Conservation (phyloP, 2,113 vertebrate genomes). For the Erpornis zantholeuca region DNA sequence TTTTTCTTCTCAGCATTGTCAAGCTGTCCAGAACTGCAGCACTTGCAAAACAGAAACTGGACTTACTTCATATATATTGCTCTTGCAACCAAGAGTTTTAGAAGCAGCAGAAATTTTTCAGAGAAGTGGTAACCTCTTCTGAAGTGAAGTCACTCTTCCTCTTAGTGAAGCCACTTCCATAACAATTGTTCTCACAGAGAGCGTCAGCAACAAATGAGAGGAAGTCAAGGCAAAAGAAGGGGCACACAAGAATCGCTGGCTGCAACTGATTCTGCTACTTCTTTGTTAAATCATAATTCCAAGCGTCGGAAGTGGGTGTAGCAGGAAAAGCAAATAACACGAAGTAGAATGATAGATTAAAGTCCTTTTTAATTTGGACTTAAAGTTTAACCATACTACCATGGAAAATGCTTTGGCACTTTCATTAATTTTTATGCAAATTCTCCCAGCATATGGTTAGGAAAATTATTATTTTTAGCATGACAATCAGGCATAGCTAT, state of each 20-base stretch:
- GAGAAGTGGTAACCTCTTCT: background rate
- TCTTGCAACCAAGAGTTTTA: background rate
- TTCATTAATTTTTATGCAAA: background rate
- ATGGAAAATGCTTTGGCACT: background rate
- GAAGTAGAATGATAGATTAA: background rate
- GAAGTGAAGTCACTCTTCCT: background rate
- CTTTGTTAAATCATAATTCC: slow-evolving; percentile 48
- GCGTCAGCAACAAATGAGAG: background rate
- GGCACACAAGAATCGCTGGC: slow-evolving; percentile 20
- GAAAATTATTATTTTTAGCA: slow-evolving; percentile 1
- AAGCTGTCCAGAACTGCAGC: background rate
- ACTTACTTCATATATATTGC: background rate
- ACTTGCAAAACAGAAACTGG: background rate
- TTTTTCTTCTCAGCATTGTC: background rate
- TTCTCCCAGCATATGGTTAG: background rate
- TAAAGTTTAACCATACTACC: background rate
- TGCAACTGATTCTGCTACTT: background rate
- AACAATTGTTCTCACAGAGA: slow-evolving; percentile 6
- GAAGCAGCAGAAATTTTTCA: background rate
- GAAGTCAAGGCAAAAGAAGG: slow-evolving; percentile 45
- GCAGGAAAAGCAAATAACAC: slow-evolving; percentile 54
- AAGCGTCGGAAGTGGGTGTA: slow-evolving; percentile 53
- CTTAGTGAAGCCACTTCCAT: background rate
- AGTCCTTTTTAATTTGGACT: slow-evolving; percentile 4
- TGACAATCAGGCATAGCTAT: background rate